phyloP scores from a whole-genome alignment of 1,140 invertebrate species.

The Drosophila mayri region DNA sequence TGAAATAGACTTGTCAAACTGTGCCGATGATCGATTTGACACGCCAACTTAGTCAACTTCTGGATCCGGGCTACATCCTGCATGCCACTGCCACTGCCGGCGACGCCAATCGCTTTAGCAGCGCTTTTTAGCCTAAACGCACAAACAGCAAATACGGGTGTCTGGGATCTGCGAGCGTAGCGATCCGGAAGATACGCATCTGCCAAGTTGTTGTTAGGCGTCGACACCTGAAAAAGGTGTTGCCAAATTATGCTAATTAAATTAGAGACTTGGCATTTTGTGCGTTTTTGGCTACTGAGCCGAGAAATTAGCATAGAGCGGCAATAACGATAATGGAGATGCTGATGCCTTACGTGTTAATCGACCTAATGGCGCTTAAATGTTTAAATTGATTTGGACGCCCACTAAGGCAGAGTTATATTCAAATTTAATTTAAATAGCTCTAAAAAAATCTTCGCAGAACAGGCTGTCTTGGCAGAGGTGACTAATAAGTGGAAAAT shows the following conservation, averaged over 20 bases:
- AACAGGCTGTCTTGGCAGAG: not conserved
- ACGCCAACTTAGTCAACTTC: slow-evolving; percentile 78
- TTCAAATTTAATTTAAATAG: slow-evolving; percentile 3
- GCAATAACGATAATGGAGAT: slow-evolving; percentile 43
- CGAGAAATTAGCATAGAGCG: slow-evolving; percentile 33
- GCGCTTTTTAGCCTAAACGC: slow-evolving; percentile 72
- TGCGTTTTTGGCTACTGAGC: slow-evolving; percentile 14
- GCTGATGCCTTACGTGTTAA: slow-evolving; percentile 58
- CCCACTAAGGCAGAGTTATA: slow-evolving; percentile 56
- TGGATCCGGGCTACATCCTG: slow-evolving; percentile 38
- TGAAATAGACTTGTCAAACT: slow-evolving; percentile 80
- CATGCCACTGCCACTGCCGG: slow-evolving; percentile 18
- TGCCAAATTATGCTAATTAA: slow-evolving; percentile 82
- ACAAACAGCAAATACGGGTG: slow-evolving; percentile 18
- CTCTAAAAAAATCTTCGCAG: slow-evolving; percentile 4
- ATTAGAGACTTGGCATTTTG: slow-evolving; percentile 38
- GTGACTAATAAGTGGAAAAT: slow-evolving; percentile 1
- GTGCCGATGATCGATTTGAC: slow-evolving; percentile 82
- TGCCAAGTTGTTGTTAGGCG: slow-evolving; percentile 43
- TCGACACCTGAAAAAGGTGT: slow-evolving; percentile 59
- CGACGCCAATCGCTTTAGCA: slow-evolving; percentile 80
- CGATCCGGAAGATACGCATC: slow-evolving; percentile 29
- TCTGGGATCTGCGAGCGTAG: slow-evolving; percentile 1
- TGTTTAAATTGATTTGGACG: slow-evolving; percentile 67
- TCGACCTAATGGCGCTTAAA: slow-evolving; percentile 40